Conservation (phyloP, 2,113 vertebrate species). For the Pteruthius melanotis region DNA sequence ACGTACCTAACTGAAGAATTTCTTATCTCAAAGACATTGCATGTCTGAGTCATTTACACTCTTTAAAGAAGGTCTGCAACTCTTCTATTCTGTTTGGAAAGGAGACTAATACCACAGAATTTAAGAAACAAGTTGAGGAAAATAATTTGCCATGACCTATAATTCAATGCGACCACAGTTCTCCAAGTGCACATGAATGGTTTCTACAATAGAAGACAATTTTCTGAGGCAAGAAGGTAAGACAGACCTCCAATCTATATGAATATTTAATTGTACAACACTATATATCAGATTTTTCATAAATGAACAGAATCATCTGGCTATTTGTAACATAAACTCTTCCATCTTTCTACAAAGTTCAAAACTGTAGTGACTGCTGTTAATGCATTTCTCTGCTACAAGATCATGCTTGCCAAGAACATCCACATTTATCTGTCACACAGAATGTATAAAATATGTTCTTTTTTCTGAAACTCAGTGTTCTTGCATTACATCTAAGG, state of each 20-base stretch:
- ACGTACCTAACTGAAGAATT: not conserved
- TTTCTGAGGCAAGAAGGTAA: not conserved
- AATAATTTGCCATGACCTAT: not conserved
- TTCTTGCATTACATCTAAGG: not conserved
- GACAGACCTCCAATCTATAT: not conserved
- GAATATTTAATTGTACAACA: not conserved
- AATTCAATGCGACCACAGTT: not conserved
- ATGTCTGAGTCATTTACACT: not conserved
- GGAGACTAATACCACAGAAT: not conserved
- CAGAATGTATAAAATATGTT: not conserved
- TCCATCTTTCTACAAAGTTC: not conserved
- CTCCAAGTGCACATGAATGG: rapidly evolving
- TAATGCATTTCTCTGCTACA: not conserved
- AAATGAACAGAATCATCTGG: not conserved
- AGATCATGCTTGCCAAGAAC: not conserved
- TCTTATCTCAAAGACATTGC: not conserved
- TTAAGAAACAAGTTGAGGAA: not conserved
- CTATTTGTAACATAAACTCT: not conserved
- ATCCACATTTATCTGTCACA: not conserved
- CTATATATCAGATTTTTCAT: not conserved
- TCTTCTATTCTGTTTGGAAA: not conserved
- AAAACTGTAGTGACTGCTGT: not conserved
- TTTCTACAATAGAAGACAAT: not conserved
- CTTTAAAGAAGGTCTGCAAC: not conserved
- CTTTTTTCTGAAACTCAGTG: not conserved